Evolutionary conservation across 2,797 vertebrate genomes (phyloP).

Genomic region (Spizella passerina): DNA sequence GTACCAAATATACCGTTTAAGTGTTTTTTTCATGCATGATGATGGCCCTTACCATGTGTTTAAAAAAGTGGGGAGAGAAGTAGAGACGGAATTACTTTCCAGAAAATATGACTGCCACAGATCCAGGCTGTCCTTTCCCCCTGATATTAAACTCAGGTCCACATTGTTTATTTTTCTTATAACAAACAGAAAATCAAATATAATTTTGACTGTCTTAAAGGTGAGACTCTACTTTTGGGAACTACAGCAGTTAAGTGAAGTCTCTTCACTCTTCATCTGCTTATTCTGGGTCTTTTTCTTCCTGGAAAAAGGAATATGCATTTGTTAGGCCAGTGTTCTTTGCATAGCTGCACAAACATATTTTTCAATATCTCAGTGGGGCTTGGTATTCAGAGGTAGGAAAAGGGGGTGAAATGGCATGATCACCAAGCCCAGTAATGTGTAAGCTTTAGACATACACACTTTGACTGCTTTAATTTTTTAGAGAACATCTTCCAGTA

Average conservation of each 20-base stretch:
- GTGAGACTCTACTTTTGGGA: background rate
- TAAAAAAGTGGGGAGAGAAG: background rate
- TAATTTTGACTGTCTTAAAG: background rate
- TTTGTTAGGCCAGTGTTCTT: background rate
- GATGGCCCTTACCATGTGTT: background rate
- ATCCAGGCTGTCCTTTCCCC: background rate
- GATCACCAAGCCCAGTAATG: background rate
- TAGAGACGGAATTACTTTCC: background rate
- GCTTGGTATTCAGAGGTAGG: background rate
- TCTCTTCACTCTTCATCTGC: background rate
- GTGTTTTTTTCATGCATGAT: background rate
- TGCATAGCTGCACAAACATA: background rate
- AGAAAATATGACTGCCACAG: too few species aligned
- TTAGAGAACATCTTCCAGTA: background rate
- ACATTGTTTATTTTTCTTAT: background rate
- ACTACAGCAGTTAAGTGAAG: background rate
- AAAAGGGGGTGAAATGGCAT: background rate
- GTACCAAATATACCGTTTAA: background rate
- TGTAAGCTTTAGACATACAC: background rate
- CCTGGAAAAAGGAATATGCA: background rate
- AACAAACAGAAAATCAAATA: background rate
- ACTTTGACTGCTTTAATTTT: background rate
- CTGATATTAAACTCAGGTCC: background rate
- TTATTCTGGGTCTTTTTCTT: background rate
- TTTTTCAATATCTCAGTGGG: background rate